These are phyloP conservation scores for Lampris megalopsis DNA, from an alignment of 2,113 vertebrate species.

Conservation along the genomic window DNA sequence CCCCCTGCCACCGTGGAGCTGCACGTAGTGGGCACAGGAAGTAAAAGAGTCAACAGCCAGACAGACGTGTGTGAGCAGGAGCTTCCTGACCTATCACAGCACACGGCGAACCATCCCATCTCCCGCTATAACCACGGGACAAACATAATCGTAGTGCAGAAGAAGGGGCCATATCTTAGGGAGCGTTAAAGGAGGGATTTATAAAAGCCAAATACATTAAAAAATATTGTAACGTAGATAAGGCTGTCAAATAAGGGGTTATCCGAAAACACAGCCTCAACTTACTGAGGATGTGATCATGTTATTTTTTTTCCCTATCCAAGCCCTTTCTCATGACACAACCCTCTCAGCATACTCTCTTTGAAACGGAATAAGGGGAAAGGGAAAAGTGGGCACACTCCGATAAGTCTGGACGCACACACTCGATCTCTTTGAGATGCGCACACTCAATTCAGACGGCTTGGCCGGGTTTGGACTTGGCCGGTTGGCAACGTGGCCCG, in stretches of 20 bases:
- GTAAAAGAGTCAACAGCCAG: background rate
- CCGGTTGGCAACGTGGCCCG: constrained; percentile 39
- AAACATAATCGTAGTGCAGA: constrained; percentile 18
- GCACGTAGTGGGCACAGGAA: too few species aligned
- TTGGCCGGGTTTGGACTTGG: constrained; percentile 55
- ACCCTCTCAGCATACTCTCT: constrained; percentile 54
- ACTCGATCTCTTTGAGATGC: constrained; percentile 68
- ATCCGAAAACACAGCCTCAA: constrained; percentile 29
- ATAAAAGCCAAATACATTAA: constrained; percentile 28
- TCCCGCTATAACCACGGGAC: background rate
- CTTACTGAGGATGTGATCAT: constrained; percentile 28
- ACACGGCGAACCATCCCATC: too few species aligned
- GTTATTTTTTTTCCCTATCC: constrained; percentile 21
- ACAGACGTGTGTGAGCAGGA: background rate
- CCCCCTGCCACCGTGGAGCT: too few species aligned
- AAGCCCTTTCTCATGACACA: constrained; percentile 28
- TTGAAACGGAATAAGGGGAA: constrained; percentile 49
- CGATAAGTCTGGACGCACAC: constrained; percentile 44
- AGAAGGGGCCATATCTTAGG: background rate
- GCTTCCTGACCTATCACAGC: constrained; percentile 4
- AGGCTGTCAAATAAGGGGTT: constrained; percentile 14
- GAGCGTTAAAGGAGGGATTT: constrained; percentile 26
- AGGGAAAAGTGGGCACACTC: constrained; percentile 22
- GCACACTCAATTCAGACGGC: constrained; percentile 48
- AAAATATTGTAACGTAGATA: constrained; percentile 38